These are phyloP conservation scores for Rhinoptilus africanus DNA, from an alignment of 2,113 vertebrate genomes.

Conservation along the genomic window DNA sequence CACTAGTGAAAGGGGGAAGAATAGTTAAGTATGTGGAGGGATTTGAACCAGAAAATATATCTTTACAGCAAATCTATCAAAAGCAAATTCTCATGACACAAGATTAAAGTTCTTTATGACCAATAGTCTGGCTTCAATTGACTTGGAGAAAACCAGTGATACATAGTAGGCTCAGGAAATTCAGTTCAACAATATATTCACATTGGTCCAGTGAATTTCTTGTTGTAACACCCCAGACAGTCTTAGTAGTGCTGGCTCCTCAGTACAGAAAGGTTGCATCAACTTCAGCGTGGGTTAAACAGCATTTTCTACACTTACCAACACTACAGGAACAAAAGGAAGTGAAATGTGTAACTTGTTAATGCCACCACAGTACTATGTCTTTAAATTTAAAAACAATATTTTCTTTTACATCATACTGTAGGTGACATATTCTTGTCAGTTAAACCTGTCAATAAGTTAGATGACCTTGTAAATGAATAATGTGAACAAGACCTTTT, in stretches of 20 bases:
- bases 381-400: slow-evolving; percentile 11
- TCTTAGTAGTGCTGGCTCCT: background rate
- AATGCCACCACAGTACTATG: background rate
- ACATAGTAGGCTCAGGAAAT: background rate
- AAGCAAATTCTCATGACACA: background rate
- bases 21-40: background rate
- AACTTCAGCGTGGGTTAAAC: background rate
- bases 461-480: background rate
- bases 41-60: background rate
- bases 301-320: background rate
- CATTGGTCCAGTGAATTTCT: background rate
- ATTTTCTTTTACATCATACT: background rate
- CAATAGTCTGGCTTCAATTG: background rate
- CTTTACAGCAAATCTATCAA: background rate
- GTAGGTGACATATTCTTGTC: background rate
- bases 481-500: background rate
- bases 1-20: background rate
- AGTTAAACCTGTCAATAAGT: background rate
- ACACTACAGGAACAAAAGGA: background rate
- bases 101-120: background rate
- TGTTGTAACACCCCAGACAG: background rate
- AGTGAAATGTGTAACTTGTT: background rate
- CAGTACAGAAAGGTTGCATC: background rate
- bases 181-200: background rate
- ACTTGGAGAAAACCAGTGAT: background rate